Conservation (phyloP, 2,797 vertebrate species). For the Mionectes olivaceus region DNA sequence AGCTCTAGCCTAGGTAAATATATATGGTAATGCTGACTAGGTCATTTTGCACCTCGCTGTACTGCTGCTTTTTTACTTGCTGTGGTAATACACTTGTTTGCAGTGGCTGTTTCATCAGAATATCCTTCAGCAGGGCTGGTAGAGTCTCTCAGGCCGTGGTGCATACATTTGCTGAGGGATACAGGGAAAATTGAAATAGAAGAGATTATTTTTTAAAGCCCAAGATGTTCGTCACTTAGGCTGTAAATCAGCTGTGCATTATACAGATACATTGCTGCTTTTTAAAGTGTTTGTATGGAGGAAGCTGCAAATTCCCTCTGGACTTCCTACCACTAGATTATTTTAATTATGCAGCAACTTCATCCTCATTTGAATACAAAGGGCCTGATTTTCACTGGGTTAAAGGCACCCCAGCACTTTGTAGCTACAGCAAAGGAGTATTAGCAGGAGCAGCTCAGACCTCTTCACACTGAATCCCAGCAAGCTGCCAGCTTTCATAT, state of each 20-base stretch:
- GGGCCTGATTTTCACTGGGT: background rate
- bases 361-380: constrained; percentile 17
- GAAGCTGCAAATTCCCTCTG: background rate
- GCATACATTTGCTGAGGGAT: background rate
- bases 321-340: background rate
- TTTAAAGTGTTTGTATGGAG: background rate
- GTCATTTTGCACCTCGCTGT: background rate
- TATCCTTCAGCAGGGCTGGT: background rate
- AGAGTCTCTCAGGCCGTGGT: background rate
- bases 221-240: background rate
- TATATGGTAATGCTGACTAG: constrained; percentile 47
- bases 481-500: background rate
- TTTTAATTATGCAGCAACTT: constrained; percentile 24
- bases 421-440: background rate
- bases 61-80: background rate
- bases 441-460: background rate
- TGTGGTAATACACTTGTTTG: constrained; percentile 8
- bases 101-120: background rate
- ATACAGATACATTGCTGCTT: background rate
- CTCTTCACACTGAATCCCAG: background rate
- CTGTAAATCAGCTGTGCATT: background rate
- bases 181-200: background rate
- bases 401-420: background rate
- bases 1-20: constrained; percentile 35
- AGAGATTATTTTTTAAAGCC: constrained; percentile 5